These are phyloP conservation scores for Athene noctua DNA, from an alignment of 2,113 vertebrate genomes.

Conservation along the genomic window DNA sequence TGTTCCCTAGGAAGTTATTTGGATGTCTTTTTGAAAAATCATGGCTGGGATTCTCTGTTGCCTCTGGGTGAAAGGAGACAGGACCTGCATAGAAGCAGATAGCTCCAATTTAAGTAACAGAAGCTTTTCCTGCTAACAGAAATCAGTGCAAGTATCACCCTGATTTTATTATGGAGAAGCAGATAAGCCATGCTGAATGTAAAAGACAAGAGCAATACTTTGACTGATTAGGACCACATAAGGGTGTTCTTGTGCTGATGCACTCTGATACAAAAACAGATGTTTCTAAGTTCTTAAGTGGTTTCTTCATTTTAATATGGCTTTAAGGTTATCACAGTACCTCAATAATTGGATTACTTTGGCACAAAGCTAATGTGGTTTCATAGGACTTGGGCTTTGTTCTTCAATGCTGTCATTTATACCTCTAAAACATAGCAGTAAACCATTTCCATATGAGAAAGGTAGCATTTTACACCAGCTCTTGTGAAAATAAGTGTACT, in stretches of 20 bases:
- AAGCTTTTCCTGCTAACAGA: background rate
- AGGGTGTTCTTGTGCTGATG: slow-evolving; percentile 20
- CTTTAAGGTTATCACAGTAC: slow-evolving; percentile 17
- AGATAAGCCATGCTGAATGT: background rate
- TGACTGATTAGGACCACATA: background rate
- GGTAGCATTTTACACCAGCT: background rate
- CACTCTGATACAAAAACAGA: background rate
- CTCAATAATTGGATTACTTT: slow-evolving; percentile 15
- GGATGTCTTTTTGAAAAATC: slow-evolving; percentile 14
- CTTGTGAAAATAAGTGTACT: background rate
- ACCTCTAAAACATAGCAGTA: background rate
- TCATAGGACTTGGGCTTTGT: background rate
- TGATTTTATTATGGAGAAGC: slow-evolving; percentile 28
- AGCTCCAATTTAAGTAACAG: slow-evolving; percentile 17
- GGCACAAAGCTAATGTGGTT: background rate
- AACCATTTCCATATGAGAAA: background rate
- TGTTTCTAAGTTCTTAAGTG: slow-evolving; percentile 29
- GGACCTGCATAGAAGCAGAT: background rate
- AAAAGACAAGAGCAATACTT: background rate
- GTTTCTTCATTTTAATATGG: slow-evolving; percentile 27
- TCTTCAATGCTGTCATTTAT: background rate
- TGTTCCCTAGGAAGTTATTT: background rate
- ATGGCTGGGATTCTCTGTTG: background rate
- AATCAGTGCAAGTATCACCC: slow-evolving; percentile 2
- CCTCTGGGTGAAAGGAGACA: background rate